A percentile compares a stretch with the other conserved stretches of the same genome.
Conservation (phyloP, 2,888 invertebrate genomes). For the Cataglyphis altisquamis region DNA sequence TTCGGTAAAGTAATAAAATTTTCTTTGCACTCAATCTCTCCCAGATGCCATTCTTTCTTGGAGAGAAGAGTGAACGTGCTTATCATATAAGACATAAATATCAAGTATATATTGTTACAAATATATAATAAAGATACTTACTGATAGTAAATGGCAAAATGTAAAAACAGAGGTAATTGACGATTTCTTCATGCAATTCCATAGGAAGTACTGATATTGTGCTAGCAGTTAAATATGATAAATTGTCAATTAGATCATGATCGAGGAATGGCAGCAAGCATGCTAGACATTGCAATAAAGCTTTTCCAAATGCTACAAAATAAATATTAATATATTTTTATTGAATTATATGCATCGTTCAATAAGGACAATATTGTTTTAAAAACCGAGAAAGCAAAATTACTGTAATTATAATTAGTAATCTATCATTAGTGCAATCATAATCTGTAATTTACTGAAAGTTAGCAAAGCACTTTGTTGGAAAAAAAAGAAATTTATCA, state of each 20-base stretch:
- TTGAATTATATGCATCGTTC: neutral
- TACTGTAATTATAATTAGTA: neutral
- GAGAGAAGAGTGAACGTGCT: slow-evolving; percentile 12
- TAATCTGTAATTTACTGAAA: neutral
- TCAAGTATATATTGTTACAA: neutral
- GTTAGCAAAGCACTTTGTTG: neutral
- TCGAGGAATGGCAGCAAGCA: slow-evolving; percentile 98
- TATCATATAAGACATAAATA: neutral
- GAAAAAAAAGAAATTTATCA: neutral
- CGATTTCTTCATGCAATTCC: slow-evolving; percentile 96
- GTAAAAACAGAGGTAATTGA: slow-evolving; percentile 97
- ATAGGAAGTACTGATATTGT: slow-evolving; percentile 97
- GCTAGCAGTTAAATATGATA: slow-evolving; percentile 97
- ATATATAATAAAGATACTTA: slow-evolving; percentile 87
- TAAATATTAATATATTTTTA: neutral
- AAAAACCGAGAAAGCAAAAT: neutral
- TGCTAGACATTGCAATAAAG: slow-evolving; percentile 96
- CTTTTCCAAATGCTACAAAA: slow-evolving; percentile 95
- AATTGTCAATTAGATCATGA: slow-evolving; percentile 97
- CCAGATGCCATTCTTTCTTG: slow-evolving; percentile 28
- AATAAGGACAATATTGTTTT: neutral
- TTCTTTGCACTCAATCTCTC: slow-evolving; percentile 4
- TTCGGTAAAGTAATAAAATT: slow-evolving; percentile 14
- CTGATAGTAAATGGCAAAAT: slow-evolving; percentile 98
- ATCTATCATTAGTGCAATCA: neutral